These are phyloP conservation scores for Macrochelys suwanniensis DNA, from an alignment of 2,797 vertebrate genomes.

Conservation along the genomic window DNA sequence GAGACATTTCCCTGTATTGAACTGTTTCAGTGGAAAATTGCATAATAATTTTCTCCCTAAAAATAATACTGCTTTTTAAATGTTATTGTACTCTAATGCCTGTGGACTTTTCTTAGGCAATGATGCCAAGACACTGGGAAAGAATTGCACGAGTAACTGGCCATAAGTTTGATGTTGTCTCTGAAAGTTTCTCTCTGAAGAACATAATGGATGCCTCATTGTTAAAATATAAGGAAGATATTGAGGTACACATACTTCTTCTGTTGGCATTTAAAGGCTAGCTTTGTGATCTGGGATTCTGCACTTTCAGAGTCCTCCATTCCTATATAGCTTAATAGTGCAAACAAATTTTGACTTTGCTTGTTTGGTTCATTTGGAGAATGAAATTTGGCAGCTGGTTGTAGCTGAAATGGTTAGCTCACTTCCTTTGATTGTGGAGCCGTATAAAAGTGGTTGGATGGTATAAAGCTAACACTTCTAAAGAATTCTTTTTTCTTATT, in stretches of 20 bases:
- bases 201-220: conserved; percentile 86
- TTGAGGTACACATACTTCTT: conserved; percentile 82
- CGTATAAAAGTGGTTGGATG: not conserved
- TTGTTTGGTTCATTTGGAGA: conserved; percentile 1
- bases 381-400: not conserved
- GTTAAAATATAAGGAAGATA: conserved; percentile 87
- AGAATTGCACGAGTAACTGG: conserved; percentile 83
- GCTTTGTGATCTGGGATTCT: not conserved
- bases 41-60: not conserved
- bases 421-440: not conserved
- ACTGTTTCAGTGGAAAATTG: not conserved
- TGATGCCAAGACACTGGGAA: conserved; percentile 87
- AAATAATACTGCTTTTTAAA: not conserved
- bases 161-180: conserved; percentile 85
- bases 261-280: not conserved
- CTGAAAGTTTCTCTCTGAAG: conserved; percentile 84
- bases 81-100: not conserved
- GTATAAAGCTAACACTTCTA: not conserved
- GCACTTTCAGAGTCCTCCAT: not conserved
- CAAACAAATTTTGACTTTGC: not conserved
- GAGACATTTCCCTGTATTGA: not conserved
- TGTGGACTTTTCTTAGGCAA: conserved; percentile 79
- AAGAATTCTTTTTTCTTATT: not conserved
- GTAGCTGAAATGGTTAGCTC: not conserved
- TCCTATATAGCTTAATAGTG: not conserved